Percentiles rank a stretch among this genome's conserved stretches.
These are phyloP conservation scores for Pseudomyrmex pallidus DNA, from an alignment of 1,140 invertebrate species.

Conservation along the genomic window DNA sequence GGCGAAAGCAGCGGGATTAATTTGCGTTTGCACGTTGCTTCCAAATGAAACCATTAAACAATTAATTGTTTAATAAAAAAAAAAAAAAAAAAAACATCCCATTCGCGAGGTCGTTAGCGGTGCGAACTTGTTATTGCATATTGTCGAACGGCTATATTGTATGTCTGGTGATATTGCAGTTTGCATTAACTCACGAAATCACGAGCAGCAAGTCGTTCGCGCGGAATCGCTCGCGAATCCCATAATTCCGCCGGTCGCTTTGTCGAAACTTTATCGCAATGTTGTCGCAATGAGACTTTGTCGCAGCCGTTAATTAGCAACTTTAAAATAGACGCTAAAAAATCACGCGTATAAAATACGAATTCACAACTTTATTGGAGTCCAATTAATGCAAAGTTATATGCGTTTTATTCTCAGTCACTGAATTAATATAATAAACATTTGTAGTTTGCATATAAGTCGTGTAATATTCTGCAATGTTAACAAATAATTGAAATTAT, in stretches of 20 bases:
- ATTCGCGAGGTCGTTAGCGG: slow-evolving; percentile 53
- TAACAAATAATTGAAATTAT: background rate
- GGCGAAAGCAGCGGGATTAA: slow-evolving; percentile 33
- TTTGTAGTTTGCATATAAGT: background rate
- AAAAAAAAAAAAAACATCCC: slow-evolving; percentile 23
- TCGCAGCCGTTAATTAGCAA: slow-evolving; percentile 52
- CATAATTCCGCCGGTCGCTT: slow-evolving; percentile 54
- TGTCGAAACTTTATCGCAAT: slow-evolving; percentile 55
- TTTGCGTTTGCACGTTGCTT: background rate
- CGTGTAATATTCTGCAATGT: too few species aligned
- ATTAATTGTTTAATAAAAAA: slow-evolving; percentile 52
- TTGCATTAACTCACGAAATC: slow-evolving; percentile 57
- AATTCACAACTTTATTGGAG: slow-evolving; percentile 9
- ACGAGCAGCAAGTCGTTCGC: slow-evolving; percentile 45
- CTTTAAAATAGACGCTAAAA: slow-evolving; percentile 40
- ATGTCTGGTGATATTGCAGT: slow-evolving; percentile 51
- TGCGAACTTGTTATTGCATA: slow-evolving; percentile 60
- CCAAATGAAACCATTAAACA: slow-evolving; percentile 47
- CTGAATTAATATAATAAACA: slow-evolving; percentile 29
- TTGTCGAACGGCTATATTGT: slow-evolving; percentile 55
- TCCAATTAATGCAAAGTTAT: slow-evolving; percentile 44
- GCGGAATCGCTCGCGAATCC: slow-evolving; percentile 49
- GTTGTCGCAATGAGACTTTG: slow-evolving; percentile 46
- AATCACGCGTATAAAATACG: slow-evolving; percentile 23
- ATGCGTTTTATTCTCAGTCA: slow-evolving; percentile 40